Evolutionary conservation across 2,113 vertebrate species (phyloP), one percentile per base, ranked within the genome.

Genomic region (Misgurnus anguillicaudatus): DNA sequence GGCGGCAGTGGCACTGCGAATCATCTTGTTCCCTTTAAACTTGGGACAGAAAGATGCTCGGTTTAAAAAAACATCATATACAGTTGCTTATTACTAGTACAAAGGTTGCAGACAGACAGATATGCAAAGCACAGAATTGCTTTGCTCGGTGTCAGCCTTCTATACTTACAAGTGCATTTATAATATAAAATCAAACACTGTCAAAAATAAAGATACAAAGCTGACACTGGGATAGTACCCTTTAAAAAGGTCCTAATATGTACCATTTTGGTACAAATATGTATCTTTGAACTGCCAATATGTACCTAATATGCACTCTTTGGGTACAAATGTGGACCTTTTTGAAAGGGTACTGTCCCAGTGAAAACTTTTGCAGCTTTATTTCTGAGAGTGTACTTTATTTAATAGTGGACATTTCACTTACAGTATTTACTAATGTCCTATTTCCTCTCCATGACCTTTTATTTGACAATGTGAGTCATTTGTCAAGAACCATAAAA

Each of bases 41-140:
- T 24, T 58, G 19, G 10, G 24, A 53, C 73, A 70, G 65, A 48
- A 65, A 72, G 24, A 31, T 63, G 63, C 31, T 80, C 14, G 45
- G 42, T 68, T 75, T 17, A 61, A 72, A 47, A n/a, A 65, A 80
- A 1, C 66, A 76, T 63, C 10, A 14, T 11, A 60, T 61, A 53
- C 64, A 55, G 77, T 24, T 76, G 48, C 41, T 53, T 24, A 41
- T 53, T 24, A 41, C 64, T 53, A 42, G 14, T 83, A 83, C 77
- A 79, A 84, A 69, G 36, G 16, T 75, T 77, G 68, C 62, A 62
- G 38, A 78, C 45, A 76, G 61, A 64, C 58, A 67, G 14, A 41
- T 39, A 76, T 38, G 55, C 19, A 51, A 45, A 51, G 82, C 63
- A 68, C 48, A 61, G 45, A 72, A 68, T 6, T 41, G 60, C 53